Percentiles rank a stretch among this genome's conserved stretches.
Evolutionary conservation across 2,113 vertebrate species (phyloP).

Genomic region (Pluvianellus socialis): DNA sequence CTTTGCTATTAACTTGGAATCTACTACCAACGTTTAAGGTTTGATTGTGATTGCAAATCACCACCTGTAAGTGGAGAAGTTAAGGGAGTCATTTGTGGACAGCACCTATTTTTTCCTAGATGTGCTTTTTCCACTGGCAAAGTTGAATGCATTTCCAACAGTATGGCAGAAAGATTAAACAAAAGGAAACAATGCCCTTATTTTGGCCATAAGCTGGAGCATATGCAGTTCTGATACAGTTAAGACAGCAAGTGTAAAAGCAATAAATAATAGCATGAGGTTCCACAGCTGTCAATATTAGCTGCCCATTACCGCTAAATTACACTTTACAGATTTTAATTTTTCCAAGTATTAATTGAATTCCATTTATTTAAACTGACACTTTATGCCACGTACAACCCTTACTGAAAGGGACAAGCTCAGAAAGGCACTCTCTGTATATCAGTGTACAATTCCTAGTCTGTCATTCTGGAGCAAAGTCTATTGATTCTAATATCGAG

Average conservation of each 20-base stretch:
- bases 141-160: conserved; percentile 33
- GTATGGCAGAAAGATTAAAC: neutral
- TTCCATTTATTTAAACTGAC: neutral
- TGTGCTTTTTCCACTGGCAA: conserved; percentile 26
- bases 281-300: conserved; percentile 3
- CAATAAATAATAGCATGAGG: conserved; percentile 41
- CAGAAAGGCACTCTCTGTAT: conserved; percentile 47
- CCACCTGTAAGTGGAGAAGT: neutral
- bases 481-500: neutral
- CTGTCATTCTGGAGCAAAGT: neutral
- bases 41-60: neutral
- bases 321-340: neutral
- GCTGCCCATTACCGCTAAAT: conserved; percentile 21
- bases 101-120: conserved; percentile 32
- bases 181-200: neutral
- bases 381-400: neutral
- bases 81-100: neutral
- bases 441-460: neutral
- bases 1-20: neutral
- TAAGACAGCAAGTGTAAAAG: conserved; percentile 29
- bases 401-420: neutral
- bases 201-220: conserved; percentile 3
- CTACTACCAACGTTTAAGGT: neutral
- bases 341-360: neutral
- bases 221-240: neutral